Base-by-base conservation (phyloP, 2,888 invertebrate species). In the Drosophila fulvimacula region DNA sequence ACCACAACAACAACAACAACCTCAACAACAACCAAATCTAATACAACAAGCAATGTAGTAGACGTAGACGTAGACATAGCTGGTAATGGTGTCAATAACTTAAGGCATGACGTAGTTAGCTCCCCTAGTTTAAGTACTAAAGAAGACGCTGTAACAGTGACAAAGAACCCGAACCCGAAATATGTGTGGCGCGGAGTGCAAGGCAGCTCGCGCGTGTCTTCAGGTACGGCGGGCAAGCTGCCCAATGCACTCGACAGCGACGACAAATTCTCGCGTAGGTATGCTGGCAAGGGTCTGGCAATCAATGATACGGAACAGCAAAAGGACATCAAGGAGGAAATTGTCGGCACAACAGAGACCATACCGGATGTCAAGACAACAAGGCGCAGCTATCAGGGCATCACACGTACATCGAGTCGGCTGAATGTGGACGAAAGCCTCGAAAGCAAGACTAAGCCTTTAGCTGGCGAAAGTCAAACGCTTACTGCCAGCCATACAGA, bases 41-140 rank as follows among this genome's bases (percentile, higher is more conserved):
- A 42, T 15, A 65, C 69, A 70, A 73, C 49, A 64, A 76, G 46
- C 34, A 57, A 41, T 49, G 55, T 60, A 48, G 67, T 63, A 62
- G 71, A 73, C 51, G 60, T 81, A 79, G 74, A 79, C 42, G 67
- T 85, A 79, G 74, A 79, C 42, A 66, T 85, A 87, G 82, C 68
- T 73, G 91, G 90, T 90, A 79, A 79, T 84, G 78, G 81, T 88
- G 73, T 68, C 82, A 81, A 76, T 84, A 89, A 56, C 78, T 70
- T 89, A 91, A 91, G 82, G 87, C 89, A 90, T 90, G 85, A 73
- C 63, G 73, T 87, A 88, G 77, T 71, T 85, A 87, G 81, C 57
- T 57, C 48, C 58, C 56, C 71, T 88, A 81, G 42, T 65, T 75
- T 87, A 84, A 85, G 82, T 71, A 63, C 52, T 62, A 61, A 48